Evolutionary conservation across 2,113 vertebrate species (phyloP).

Genomic region (Nothobranchius furzeri): DNA sequence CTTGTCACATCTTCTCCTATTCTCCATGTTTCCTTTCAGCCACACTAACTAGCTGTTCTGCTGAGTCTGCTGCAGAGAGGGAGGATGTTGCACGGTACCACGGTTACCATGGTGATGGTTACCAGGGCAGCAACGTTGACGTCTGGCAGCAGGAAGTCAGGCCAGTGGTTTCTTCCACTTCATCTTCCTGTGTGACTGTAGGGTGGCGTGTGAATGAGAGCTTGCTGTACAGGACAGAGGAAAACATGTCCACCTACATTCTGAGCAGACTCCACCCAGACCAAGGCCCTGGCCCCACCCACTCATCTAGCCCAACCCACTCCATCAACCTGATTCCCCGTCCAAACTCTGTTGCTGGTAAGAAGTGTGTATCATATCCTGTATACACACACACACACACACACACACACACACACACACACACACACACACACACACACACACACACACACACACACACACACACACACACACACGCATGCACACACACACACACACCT

Average conservation of each 20-base stretch:
- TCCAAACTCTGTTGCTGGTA: constrained; percentile 96
- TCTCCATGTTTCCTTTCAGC: constrained; percentile 71
- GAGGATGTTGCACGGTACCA: constrained; percentile 83
- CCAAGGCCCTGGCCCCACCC: constrained; percentile 83
- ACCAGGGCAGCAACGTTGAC: constrained; percentile 87
- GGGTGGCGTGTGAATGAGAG: constrained; percentile 62
- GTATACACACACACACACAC: no score
- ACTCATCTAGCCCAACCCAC: constrained; percentile 88
- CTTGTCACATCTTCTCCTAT: neutral
- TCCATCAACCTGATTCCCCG: constrained; percentile 97
- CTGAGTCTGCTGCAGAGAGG: constrained; percentile 84
- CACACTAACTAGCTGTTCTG: constrained; percentile 94
- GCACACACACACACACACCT: neutral
- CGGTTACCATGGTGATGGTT: constrained; percentile 83
- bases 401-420: no score
- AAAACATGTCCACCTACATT: constrained; percentile 93
- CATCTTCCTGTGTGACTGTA: constrained; percentile 72
- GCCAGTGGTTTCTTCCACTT: constrained; percentile 80
- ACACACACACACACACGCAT: no score
- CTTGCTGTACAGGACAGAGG: constrained; percentile 88
- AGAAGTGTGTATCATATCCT: constrained; percentile 50
- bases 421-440: no score
- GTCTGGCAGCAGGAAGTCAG: constrained; percentile 82
- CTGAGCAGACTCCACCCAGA: constrained; percentile 93
- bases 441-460: neutral